These are phyloP conservation scores for Cantharis flavilabris DNA, from an alignment of 2,888 invertebrate species.

Conservation along the genomic window DNA sequence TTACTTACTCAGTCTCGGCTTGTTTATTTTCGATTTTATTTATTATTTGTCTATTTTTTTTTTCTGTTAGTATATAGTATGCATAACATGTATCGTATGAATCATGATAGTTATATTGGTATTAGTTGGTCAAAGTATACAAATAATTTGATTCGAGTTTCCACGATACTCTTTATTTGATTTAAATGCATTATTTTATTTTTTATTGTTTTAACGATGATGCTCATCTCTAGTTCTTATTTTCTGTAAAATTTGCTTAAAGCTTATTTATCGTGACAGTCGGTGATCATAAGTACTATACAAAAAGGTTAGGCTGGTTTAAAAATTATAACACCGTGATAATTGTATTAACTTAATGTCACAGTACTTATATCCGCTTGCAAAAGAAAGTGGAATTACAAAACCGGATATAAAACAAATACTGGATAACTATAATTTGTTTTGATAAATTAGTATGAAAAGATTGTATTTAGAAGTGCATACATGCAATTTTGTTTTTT, in stretches of 20 bases:
- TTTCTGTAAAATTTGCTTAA: background rate
- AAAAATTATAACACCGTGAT: background rate
- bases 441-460: background rate
- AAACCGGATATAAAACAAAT: background rate
- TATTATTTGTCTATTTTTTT: too few species aligned
- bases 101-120: too few species aligned
- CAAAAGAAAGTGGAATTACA: conserved; percentile 3
- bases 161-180: too few species aligned
- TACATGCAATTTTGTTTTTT: background rate
- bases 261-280: background rate
- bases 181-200: too few species aligned
- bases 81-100: too few species aligned
- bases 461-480: background rate
- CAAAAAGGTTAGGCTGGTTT: background rate
- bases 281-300: background rate
- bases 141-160: too few species aligned
- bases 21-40: background rate
- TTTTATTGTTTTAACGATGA: background rate
- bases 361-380: conserved; percentile 1
- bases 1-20: background rate
- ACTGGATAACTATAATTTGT: background rate
- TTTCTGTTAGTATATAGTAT: too few species aligned
- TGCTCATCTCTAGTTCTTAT: background rate
- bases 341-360: background rate
- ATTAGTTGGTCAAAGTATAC: too few species aligned